Evolutionary conservation across 1,140 invertebrate species (phyloP).

Genomic region (Drosophila ananassae): DNA sequence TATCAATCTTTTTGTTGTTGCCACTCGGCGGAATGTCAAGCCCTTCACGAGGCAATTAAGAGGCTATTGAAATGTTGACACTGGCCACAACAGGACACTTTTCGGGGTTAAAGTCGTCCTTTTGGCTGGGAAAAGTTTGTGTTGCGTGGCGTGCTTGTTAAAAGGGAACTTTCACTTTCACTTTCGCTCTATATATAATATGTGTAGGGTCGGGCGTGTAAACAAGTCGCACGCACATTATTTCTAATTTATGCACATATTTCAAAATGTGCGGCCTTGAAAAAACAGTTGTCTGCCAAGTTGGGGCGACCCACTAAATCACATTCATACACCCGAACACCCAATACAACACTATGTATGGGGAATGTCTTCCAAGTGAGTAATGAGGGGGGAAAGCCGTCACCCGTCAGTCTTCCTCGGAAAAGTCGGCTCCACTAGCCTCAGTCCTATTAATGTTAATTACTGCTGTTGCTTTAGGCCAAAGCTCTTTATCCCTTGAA

Average conservation of each 20-base stretch:
- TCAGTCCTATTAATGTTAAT: constrained; percentile 64
- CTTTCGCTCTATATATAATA: constrained; percentile 1
- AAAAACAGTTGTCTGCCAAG: constrained; percentile 57
- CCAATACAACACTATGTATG: neutral
- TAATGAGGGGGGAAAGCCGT: constrained; percentile 22
- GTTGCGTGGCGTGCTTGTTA: constrained; percentile 8
- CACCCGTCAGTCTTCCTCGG: constrained; percentile 15
- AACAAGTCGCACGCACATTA: constrained; percentile 60
- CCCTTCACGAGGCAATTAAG: constrained; percentile 68
- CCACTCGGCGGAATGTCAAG: constrained; percentile 35
- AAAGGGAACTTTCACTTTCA: constrained; percentile 13
- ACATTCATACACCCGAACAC: constrained; percentile 22
- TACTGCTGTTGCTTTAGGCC: constrained; percentile 47
- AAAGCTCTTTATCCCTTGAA: constrained; percentile 62
- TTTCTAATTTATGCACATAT: constrained; percentile 71
- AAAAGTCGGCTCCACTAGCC: constrained; percentile 21
- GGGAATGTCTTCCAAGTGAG: constrained; percentile 24
- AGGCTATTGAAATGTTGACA: constrained; percentile 60
- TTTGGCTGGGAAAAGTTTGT: neutral
- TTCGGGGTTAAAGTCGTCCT: constrained; percentile 15
- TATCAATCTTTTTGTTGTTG: constrained; percentile 49
- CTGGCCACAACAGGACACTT: constrained; percentile 36
- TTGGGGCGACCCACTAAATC: constrained; percentile 59
- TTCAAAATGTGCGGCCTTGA: constrained; percentile 33
- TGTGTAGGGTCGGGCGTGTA: constrained; percentile 16